Evolutionary conservation across 92 coral and sea anemone genomes (phyloP).

Genomic region (Phymanthus crucifer): DNA sequence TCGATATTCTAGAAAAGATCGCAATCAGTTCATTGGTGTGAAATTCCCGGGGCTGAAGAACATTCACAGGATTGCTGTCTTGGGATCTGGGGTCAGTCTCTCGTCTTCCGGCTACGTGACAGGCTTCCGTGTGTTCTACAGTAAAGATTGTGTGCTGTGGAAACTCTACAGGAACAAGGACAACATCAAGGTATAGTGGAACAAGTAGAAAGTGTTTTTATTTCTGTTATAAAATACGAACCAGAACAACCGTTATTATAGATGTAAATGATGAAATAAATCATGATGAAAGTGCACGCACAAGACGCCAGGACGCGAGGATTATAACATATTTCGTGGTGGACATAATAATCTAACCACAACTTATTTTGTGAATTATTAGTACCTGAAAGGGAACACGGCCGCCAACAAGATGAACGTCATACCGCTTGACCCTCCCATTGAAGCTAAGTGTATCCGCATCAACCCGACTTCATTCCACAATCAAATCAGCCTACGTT

Average conservation of each 20-base stretch:
- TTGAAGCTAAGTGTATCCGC: conserved; percentile 28
- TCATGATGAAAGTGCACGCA: too few species aligned
- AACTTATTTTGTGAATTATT: background rate
- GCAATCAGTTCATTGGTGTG: conserved; percentile 23
- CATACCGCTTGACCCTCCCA: conserved; percentile 19
- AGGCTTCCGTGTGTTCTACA: conserved; percentile 21
- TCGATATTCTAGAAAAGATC: conserved; percentile 3
- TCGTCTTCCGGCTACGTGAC: conserved; percentile 11
- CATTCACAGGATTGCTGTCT: conserved; percentile 8
- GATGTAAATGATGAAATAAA: too few species aligned
- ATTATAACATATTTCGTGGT: too few species aligned
- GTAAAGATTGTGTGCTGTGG: conserved; percentile 19
- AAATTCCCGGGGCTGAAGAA: background rate
- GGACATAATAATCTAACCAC: background rate
- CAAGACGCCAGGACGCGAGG: too few species aligned
- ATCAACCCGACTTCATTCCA: conserved; percentile 19
- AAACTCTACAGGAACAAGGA: conserved; percentile 20
- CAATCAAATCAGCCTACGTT: conserved; percentile 4
- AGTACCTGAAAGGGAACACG: conserved; percentile 26
- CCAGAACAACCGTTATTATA: too few species aligned
- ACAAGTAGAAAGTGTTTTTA: too few species aligned
- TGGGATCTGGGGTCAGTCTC: conserved; percentile 11
- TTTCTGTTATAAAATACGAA: too few species aligned
- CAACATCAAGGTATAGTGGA: background rate
- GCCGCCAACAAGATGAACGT: conserved; percentile 17